These are phyloP conservation scores for Apostichopus japonicus DNA, from an alignment of 35 echinoderm and acorn worm genomes.

Conservation along the genomic window DNA sequence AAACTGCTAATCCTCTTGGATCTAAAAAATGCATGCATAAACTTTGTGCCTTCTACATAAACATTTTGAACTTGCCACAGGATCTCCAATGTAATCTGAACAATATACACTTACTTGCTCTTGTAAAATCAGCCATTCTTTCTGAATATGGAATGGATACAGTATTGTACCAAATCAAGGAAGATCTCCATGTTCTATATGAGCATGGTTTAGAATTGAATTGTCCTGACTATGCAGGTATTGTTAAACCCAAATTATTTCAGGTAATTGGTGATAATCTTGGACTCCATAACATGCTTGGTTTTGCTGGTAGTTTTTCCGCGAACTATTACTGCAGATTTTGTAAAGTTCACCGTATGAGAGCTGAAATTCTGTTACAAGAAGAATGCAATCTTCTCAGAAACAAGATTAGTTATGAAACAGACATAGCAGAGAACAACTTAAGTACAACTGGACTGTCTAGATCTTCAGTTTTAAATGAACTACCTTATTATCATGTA, in stretches of 20 bases:
- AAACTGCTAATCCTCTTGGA: constrained; percentile 45
- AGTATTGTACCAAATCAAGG: constrained; percentile 14
- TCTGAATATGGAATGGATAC: constrained; percentile 60
- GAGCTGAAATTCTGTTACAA: neutral
- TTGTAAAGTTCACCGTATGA: neutral
- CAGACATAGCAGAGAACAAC: constrained; percentile 1
- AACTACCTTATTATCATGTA: constrained; percentile 20
- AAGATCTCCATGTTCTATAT: constrained; percentile 10
- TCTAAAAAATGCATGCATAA: constrained; percentile 50
- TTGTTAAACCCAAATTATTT: constrained; percentile 21
- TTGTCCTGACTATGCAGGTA: constrained; percentile 34
- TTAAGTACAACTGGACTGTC: constrained; percentile 13
- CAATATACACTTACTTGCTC: constrained; percentile 46
- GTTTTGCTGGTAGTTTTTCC: constrained; percentile 33
- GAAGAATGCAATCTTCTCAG: neutral
- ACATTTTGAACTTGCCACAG: constrained; percentile 27
- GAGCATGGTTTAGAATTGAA: constrained; percentile 19
- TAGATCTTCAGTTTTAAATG: constrained; percentile 54
- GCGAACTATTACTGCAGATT: constrained; percentile 33
- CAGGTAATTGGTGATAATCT: constrained; percentile 57
- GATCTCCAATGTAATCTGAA: constrained; percentile 41
- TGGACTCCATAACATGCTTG: constrained; percentile 52
- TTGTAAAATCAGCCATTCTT: constrained; percentile 34
- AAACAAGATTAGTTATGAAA: constrained; percentile 9
- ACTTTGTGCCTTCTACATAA: constrained; percentile 51